Base-by-base conservation (phyloP, 2,113 vertebrate genomes). In the Gymnarchus niloticus region DNA sequence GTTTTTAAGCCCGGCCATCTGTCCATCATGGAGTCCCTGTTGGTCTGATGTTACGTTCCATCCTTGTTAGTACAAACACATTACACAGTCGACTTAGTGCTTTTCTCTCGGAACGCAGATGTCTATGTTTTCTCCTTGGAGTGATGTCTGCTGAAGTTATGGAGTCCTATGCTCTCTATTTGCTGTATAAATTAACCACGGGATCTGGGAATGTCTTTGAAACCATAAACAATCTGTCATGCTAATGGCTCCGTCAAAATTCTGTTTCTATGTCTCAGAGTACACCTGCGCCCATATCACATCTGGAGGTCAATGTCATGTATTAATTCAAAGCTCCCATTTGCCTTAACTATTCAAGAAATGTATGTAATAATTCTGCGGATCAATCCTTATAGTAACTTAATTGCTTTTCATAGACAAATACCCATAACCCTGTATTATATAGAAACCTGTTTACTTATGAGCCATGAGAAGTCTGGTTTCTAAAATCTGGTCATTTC, bases 1-100 rank as follows among this genome's bases (percentile, higher is more conserved):
- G 73, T 59, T 57, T 80, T 85, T 80, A 85, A 85, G 23, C 56
- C 73, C 19, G 52, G 33, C 37, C 69, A 80, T 81, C 54, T 44
- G 52, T 81, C 77, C 54, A 81, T 80, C 41, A 21, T 33, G 56
- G 77, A 54, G 28, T 59, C 41, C 46, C 85, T 25, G 44, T 81
- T 25, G 33, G 10, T 51, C 46, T 84, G 56, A 25, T 65, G 56
- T 48, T 25, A 10, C 57, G 14, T 56, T 25, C 56, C 9, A 65
- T 65, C 59, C 57, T 48, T 84, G 83, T 84, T 65, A 84, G 59
- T 49, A 9, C 44, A 28, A 49, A 51, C 25, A 51, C 41, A 84
- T 51, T 57, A 84, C 56, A 84, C n/a, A 48, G 14, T 48, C n/a
- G 17, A 23, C 44, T 33, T 65, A 57, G n/a, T 57, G 65, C 21